Evolutionary conservation across 2,888 invertebrate genomes (phyloP).

Genomic region (Drosophila multiciliata): DNA sequence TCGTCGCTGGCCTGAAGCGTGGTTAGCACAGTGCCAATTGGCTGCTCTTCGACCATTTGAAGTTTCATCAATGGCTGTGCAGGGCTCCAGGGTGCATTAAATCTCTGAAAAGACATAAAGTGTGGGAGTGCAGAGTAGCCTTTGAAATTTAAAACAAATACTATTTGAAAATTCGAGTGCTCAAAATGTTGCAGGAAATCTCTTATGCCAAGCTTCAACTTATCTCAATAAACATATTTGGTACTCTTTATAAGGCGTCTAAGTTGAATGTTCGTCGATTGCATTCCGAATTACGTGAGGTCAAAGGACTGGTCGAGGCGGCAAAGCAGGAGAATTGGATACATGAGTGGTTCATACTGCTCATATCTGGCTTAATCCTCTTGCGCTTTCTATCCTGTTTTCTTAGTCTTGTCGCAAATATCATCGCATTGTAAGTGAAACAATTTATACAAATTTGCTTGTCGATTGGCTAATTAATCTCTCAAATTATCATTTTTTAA

Average conservation of each 20-base stretch:
- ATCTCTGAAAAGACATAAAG: slow-evolving; percentile 86
- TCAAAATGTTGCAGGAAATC: slow-evolving; percentile 45
- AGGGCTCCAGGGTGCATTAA: slow-evolving; percentile 90
- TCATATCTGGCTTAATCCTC: slow-evolving; percentile 73
- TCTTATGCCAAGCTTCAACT: slow-evolving; percentile 62
- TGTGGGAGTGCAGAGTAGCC: slow-evolving; percentile 6
- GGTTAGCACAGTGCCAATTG: slow-evolving; percentile 90
- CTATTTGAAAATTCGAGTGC: neutral
- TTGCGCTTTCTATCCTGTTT: slow-evolving; percentile 77
- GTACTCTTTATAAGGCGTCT: slow-evolving; percentile 74
- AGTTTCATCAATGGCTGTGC: slow-evolving; percentile 88
- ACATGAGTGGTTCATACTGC: slow-evolving; percentile 64
- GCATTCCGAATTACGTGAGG: slow-evolving; percentile 68
- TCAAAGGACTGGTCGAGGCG: slow-evolving; percentile 49
- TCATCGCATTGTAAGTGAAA: slow-evolving; percentile 81
- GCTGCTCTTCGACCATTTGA: slow-evolving; percentile 92
- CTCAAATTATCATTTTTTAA: neutral
- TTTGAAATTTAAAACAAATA: slow-evolving; percentile 19
- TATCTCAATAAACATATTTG: slow-evolving; percentile 77
- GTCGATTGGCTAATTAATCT: neutral
- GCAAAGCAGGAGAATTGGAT: slow-evolving; percentile 59
- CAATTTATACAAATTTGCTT: neutral
- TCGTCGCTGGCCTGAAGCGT: slow-evolving; percentile 92
- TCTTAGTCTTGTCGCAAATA: slow-evolving; percentile 76
- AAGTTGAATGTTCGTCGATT: slow-evolving; percentile 74